Percentiles rank a stretch among this genome's conserved stretches.
These are phyloP conservation scores for Philopotamus ludificatus DNA, from an alignment of 1,140 invertebrate species.

Conservation along the genomic window DNA sequence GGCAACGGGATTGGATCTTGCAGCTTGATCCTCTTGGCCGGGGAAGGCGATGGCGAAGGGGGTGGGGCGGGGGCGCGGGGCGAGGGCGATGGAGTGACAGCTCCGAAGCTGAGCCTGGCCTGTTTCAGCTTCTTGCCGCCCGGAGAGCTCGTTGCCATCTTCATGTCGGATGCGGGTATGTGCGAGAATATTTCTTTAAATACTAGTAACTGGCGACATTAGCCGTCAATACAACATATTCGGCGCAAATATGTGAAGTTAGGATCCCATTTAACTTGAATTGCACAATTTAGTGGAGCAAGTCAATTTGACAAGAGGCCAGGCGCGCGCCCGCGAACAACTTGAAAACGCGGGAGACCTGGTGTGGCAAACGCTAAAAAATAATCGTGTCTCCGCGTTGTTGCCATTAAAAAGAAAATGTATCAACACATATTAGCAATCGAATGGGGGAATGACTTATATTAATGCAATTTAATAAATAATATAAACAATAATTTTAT, in stretches of 20 bases:
- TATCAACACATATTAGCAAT: no score
- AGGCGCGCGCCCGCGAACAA: not conserved
- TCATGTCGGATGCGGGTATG: not conserved
- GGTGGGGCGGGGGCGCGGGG: not conserved
- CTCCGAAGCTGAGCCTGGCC: slow-evolving; percentile 46
- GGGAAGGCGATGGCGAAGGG: not conserved
- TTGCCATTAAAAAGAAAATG: no score
- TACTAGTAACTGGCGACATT: not conserved
- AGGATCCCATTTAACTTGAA: no score
- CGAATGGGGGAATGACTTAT: no score
- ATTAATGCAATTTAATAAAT: no score
- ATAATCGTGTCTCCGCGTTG: not conserved
- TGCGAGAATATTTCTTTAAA: not conserved
- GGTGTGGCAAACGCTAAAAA: slow-evolving; percentile 11
- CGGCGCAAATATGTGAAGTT: no score
- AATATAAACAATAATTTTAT: no score
- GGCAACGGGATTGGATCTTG: no score
- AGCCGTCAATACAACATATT: not conserved
- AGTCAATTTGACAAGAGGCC: not conserved
- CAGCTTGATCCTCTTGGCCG: no score
- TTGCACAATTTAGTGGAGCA: no score
- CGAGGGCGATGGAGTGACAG: not conserved
- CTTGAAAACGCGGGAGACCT: slow-evolving; percentile 12
- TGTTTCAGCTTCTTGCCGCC: slow-evolving; percentile 48
- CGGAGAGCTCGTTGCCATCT: slow-evolving; percentile 17